phyloP scores from a whole-genome alignment of 2,888 invertebrate genomes.

The Eledona agricola region DNA sequence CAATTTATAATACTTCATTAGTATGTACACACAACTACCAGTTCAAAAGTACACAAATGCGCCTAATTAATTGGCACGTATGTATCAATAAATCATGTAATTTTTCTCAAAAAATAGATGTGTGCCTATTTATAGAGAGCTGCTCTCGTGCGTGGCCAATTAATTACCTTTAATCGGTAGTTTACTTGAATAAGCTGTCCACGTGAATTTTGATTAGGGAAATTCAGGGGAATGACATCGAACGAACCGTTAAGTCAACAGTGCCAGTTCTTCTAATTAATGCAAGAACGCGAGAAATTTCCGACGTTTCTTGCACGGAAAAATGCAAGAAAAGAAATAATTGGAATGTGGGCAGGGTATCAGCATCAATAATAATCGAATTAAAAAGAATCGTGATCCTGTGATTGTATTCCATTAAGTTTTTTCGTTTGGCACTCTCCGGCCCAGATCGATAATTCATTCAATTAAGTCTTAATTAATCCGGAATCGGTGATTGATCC shows the following conservation, averaged over 20 bases:
- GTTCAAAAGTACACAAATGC: slow-evolving; percentile 23
- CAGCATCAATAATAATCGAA: slow-evolving; percentile 16
- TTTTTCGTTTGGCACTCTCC: slow-evolving; percentile 1
- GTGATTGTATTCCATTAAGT: background rate
- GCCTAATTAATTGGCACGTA: slow-evolving; percentile 28
- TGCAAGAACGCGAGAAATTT: slow-evolving; percentile 29
- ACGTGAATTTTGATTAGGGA: slow-evolving; percentile 29
- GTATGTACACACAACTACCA: slow-evolving; percentile 9
- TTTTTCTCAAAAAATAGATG: slow-evolving; percentile 18
- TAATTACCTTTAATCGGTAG: slow-evolving; percentile 28
- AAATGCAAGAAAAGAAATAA: slow-evolving; percentile 19
- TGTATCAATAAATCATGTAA: slow-evolving; percentile 20
- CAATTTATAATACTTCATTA: slow-evolving; percentile 35
- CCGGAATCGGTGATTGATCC: slow-evolving; percentile 19
- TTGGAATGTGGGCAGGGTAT: slow-evolving; percentile 14
- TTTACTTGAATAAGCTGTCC: slow-evolving; percentile 28
- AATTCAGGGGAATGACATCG: slow-evolving; percentile 18
- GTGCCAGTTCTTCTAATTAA: slow-evolving; percentile 25
- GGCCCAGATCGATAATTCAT: slow-evolving; percentile 21
- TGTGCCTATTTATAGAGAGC: slow-evolving; percentile 12
- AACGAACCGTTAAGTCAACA: slow-evolving; percentile 29
- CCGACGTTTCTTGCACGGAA: slow-evolving; percentile 8
- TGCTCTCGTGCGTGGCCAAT: slow-evolving; percentile 12
- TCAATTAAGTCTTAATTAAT: slow-evolving; percentile 31
- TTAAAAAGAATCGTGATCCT: slow-evolving; percentile 9